Percentiles rank a stretch among this genome's conserved stretches.
These are phyloP conservation scores for Tipula helvola DNA, from an alignment of 2,888 invertebrate species.

Conservation along the genomic window DNA sequence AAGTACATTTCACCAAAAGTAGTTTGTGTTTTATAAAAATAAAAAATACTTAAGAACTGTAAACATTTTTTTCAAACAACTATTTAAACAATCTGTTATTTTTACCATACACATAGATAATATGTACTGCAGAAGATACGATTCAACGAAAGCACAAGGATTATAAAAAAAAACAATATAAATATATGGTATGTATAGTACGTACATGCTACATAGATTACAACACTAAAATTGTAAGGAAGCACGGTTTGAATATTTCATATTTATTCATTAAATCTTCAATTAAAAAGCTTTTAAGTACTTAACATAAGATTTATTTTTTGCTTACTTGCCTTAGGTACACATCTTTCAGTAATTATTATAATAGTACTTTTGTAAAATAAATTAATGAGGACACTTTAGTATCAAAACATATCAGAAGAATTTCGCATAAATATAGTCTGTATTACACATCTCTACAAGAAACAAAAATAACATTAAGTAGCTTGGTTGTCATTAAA, in stretches of 20 bases:
- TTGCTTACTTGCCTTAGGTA: background rate
- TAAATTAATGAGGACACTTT: background rate
- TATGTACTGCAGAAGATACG: background rate
- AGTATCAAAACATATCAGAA: background rate
- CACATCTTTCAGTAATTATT: background rate
- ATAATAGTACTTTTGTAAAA: background rate
- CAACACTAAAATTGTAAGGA: background rate
- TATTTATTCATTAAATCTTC: background rate
- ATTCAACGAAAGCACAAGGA: background rate
- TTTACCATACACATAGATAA: background rate
- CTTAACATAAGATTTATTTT: background rate
- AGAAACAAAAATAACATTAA: background rate
- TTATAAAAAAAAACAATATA: background rate
- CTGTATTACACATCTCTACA: background rate
- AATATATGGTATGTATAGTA: too few species aligned
- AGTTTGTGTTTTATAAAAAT: background rate
- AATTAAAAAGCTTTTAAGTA: background rate
- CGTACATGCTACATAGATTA: background rate
- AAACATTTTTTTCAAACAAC: background rate
- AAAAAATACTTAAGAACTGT: background rate
- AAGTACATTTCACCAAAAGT: too few species aligned
- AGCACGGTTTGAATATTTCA: background rate
- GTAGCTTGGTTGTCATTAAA: too few species aligned
- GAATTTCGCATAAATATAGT: background rate
- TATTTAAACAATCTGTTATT: background rate